phyloP scores from a whole-genome alignment of 2,797 vertebrate genomes.

The Rachycentron canadum region DNA sequence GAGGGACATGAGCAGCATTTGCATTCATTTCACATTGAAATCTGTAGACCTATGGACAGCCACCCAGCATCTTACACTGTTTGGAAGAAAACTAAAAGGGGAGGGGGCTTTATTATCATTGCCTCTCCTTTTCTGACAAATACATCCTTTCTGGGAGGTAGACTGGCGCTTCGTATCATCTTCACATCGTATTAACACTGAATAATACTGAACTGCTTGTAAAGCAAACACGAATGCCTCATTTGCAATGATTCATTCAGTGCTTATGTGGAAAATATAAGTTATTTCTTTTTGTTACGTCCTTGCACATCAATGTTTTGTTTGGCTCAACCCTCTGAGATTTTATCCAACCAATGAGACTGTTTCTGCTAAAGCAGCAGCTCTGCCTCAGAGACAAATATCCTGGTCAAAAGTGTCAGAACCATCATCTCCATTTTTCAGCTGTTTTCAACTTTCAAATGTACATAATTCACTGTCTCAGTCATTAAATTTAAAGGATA shows the following conservation, averaged over 20 bases:
- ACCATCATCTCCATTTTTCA: neutral
- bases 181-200: neutral
- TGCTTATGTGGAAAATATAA: neutral
- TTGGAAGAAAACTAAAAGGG: neutral
- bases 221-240: neutral
- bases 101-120: neutral
- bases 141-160: neutral
- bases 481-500: no score
- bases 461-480: neutral
- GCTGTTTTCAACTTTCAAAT: no score
- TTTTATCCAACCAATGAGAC: neutral
- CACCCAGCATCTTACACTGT: neutral
- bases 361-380: neutral
- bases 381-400: neutral
- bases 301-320: no score
- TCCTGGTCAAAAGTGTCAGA: neutral
- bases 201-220: neutral
- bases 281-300: neutral
- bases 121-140: neutral
- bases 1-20: neutral
- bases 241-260: neutral
- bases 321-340: no score
- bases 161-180: neutral
- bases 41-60: neutral
- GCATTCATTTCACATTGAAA: conserved; percentile 6